Evolutionary conservation across 2,888 invertebrate genomes (phyloP).

Genomic region (Keiferia lycopersicella): DNA sequence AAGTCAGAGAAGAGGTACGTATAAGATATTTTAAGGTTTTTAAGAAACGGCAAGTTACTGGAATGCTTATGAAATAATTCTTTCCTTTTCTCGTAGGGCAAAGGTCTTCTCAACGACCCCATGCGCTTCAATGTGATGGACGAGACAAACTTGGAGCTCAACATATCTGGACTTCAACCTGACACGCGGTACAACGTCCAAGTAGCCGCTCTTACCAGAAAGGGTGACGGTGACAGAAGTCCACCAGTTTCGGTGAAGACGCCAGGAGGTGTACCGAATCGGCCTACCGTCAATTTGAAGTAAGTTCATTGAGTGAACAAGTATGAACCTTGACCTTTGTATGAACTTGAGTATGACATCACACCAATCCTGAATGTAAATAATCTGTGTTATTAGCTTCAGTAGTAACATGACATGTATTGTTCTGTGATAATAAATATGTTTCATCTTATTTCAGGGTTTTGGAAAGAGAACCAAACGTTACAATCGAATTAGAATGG

Average conservation of each 20-base stretch:
- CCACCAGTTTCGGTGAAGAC: conserved; percentile 92
- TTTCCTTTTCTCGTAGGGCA: conserved; percentile 74
- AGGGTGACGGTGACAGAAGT: conserved; percentile 98
- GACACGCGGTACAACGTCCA: conserved; percentile 97
- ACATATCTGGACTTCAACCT: conserved; percentile 95
- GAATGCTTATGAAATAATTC: neutral
- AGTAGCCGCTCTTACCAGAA: conserved; percentile 97
- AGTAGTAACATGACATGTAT: neutral
- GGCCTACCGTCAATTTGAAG: conserved; percentile 91
- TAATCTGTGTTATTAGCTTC: neutral
- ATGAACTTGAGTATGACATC: too few relatives aligned
- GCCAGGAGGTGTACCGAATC: conserved; percentile 95
- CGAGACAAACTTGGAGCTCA: conserved; percentile 87
- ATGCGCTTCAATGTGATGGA: conserved; percentile 93
- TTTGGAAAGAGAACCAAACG: conserved; percentile 92
- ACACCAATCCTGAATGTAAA: neutral
- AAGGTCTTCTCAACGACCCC: conserved; percentile 91
- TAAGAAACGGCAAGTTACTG: neutral
- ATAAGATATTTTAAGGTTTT: neutral
- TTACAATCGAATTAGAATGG: conserved; percentile 96
- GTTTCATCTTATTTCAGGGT: conserved; percentile 80
- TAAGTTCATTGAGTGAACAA: conserved; percentile 66
- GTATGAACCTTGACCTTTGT: too few relatives aligned
- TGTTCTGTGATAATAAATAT: neutral
- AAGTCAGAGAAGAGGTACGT: conserved; percentile 91